Base-by-base conservation (phyloP, 2,888 invertebrate species). In the Junonia oenone region DNA sequence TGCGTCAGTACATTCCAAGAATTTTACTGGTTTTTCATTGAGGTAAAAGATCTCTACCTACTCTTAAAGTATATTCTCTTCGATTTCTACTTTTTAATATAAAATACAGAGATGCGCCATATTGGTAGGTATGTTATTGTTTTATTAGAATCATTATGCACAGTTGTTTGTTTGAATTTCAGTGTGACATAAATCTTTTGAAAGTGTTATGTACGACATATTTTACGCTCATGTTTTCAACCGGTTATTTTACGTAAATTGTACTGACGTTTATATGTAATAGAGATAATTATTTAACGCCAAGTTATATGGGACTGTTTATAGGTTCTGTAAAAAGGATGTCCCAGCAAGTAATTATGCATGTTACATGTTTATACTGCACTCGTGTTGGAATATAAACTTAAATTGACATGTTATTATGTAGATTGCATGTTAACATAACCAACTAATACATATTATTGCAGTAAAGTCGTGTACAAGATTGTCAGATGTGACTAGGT, bases 361-460 rank as follows among this genome's bases (percentile, higher is more conserved):
- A 48, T 50, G 51, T 51, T 54, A 38, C 45, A 51, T 33, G 53
- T 52, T 57, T 55, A 55, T 51, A 52, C 26, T 40, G 38, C 31
- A 4, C 40, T 51, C 51, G 37, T 58, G 56, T 45, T 50, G 47
- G 50, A 45, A 45, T 38, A 61, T 59, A 56, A 61, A 62, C 51
- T 53, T 35, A 48, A 55, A 58, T 58, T 54, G 58, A 58, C 58
- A 45, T 51, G 62, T 63, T 47, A 63, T 61, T 63, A 63, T 61
- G 61, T 47, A 63, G 52, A 63, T 63, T 47, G 43, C 50, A 37
- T 52, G 46, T 52, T 58, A 40, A 48, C 54, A 61, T 62, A 51
- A 58, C 54, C 31, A 56, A 45, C 54, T 58, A 61, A 55, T 61
- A 56, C 58, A 63, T 63, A 63, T 56, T 61, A 61, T 63, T 61